Conservation (phyloP, 2,888 invertebrate species). For the Sesia bembeciformis region DNA sequence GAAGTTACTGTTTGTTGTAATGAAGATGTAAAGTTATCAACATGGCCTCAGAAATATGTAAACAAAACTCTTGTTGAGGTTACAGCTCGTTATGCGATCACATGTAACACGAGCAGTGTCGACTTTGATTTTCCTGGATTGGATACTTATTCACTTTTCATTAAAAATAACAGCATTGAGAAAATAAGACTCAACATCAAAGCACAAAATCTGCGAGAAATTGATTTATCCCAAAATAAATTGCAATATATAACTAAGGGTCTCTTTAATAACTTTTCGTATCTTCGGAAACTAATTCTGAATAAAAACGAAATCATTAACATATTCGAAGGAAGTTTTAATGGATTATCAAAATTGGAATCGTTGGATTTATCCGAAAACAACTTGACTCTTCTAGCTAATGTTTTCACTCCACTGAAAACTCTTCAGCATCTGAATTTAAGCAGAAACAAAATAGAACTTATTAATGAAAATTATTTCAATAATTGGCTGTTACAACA, state of each 20-base stretch:
- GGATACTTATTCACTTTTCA: constrained; percentile 39
- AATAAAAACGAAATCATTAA: constrained; percentile 78
- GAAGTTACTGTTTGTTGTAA: constrained; percentile 43
- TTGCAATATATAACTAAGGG: constrained; percentile 66
- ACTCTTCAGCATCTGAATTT: constrained; percentile 81
- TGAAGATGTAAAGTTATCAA: constrained; percentile 24
- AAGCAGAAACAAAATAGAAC: constrained; percentile 78
- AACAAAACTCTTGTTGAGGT: constrained; percentile 50
- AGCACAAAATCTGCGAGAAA: constrained; percentile 54
- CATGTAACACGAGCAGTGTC: constrained; percentile 39
- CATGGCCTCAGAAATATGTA: constrained; percentile 31
- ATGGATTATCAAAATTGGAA: constrained; percentile 76
- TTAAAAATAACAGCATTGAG: constrained; percentile 44
- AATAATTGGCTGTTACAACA: constrained; percentile 77
- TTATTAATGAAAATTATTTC: constrained; percentile 79
- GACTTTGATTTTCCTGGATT: constrained; percentile 37
- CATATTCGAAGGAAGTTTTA: constrained; percentile 74
- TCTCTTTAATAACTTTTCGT: constrained; percentile 70
- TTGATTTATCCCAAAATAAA: constrained; percentile 77
- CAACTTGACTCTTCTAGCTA: constrained; percentile 71
- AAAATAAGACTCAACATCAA: constrained; percentile 43
- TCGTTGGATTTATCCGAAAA: constrained; percentile 82
- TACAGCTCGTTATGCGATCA: constrained; percentile 25
- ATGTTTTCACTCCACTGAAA: constrained; percentile 73
- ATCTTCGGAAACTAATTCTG: constrained; percentile 78